phyloP scores from a whole-genome alignment of 2,888 invertebrate species.

The Metacarcinus magister region DNA sequence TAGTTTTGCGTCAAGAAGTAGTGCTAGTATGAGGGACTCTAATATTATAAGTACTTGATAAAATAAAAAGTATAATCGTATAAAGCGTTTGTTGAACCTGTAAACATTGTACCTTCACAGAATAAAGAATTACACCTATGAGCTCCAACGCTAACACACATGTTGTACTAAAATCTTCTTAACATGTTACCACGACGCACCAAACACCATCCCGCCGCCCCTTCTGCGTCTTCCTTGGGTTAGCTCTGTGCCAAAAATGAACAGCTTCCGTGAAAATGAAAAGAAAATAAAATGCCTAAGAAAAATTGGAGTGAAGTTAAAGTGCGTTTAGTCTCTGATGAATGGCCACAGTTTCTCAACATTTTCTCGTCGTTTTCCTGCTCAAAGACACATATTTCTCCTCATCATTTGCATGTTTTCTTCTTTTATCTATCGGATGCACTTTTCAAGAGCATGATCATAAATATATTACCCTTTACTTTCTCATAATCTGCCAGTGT shows the following conservation, averaged over 20 bases:
- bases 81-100: no score
- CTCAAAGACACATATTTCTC: conserved; percentile 55
- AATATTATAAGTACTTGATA: no score
- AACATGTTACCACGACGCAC: not conserved
- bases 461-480: not conserved
- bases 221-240: not conserved
- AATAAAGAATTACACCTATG: no score
- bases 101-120: no score
- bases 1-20: no score
- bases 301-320: conserved; percentile 16
- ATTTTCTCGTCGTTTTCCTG: conserved; percentile 47
- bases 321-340: conserved; percentile 48
- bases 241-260: not conserved
- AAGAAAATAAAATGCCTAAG: not conserved
- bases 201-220: not conserved
- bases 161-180: not conserved
- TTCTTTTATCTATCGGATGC: conserved; percentile 36
- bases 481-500: not conserved
- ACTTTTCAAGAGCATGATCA: not conserved
- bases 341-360: conserved; percentile 55
- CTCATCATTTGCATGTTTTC: conserved; percentile 57
- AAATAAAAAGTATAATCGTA: no score
- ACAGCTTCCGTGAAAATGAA: not conserved
- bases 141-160: no score
- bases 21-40: no score